Percentiles rank a stretch among this genome's conserved stretches.
Evolutionary conservation across 2,113 vertebrate species (phyloP).

Genomic region (Oryzias curvinotus): DNA sequence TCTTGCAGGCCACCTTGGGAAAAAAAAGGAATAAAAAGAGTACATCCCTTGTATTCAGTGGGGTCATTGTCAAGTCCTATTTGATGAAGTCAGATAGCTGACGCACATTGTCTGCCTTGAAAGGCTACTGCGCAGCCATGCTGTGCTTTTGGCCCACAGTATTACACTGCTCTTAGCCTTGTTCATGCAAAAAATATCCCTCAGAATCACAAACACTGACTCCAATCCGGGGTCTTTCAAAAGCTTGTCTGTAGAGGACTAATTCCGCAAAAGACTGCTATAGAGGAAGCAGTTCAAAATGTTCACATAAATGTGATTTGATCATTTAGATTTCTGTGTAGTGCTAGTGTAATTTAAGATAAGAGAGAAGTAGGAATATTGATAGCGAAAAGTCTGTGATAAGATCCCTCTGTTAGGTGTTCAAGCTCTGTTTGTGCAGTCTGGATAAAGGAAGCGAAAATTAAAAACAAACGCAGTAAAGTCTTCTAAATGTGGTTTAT

Average conservation of each 20-base stretch:
- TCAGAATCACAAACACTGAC: constrained; percentile 45
- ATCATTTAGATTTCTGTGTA: constrained; percentile 31
- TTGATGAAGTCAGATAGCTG: constrained; percentile 76
- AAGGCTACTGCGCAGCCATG: constrained; percentile 42
- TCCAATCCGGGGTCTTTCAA: constrained; percentile 26
- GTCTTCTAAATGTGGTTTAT: background rate
- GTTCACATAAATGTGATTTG: constrained; percentile 49
- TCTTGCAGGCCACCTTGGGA: constrained; percentile 65
- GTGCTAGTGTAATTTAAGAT: constrained; percentile 13
- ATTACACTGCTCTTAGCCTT: constrained; percentile 40
- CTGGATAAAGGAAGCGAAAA: background rate
- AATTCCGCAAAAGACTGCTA: constrained; percentile 27
- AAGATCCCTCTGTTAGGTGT: constrained; percentile 25
- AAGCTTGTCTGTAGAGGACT: constrained; percentile 10
- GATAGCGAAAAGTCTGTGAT: background rate
- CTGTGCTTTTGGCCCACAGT: constrained; percentile 40
- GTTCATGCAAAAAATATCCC: constrained; percentile 39
- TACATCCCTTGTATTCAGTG: constrained; percentile 65
- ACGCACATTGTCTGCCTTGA: constrained; percentile 63
- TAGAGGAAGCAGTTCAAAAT: constrained; percentile 30
- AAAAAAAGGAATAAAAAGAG: constrained; percentile 73
- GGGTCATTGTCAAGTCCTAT: constrained; percentile 73
- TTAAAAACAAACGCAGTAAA: background rate
- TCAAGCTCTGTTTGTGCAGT: constrained; percentile 3
- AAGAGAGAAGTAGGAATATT: constrained; percentile 8